Evolutionary conservation across 2,888 invertebrate species (phyloP), one percentile per base, ranked within the genome.

Genomic region (Scaptomyza reducta): DNA sequence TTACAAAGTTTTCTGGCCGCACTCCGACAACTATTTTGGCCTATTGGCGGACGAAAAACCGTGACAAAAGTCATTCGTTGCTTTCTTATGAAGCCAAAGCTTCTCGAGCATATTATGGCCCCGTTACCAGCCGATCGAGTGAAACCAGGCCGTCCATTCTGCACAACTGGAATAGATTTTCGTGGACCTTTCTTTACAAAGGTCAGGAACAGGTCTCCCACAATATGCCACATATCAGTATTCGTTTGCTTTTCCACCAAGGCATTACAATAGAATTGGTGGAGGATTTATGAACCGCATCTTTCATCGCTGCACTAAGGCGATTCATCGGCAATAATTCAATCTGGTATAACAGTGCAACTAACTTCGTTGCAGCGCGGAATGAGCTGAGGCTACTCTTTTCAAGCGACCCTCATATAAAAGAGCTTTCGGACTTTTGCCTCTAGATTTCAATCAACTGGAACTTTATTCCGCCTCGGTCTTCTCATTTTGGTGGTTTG

Each of bases 401-500:
- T 35, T 7, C 6, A 7, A 35, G 35, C 7, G 35, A 35, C 6
- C 27, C 27, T 9, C 27, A 27, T 9, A 27, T 27, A 1, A 27
- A 27, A 2, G 27, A 27, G 27, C 35, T 35, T 35, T 6, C 35
- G n/a, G n/a, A n/a, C 35, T 35, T n/a, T 14, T 35, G 35, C n/a
- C 35, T 35, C 6, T 35, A 6, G n/a, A 35, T 5, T n/a, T n/a
- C n/a, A 35, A 35, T 35, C 35, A 35, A 35, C n/a, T 35, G 35
- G 35, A n/a, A 35, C 7, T 35, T 35, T n/a, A 35, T 35, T 35
- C 35, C 35, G 35, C n/a, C 35, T 35, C n/a, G n/a, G n/a, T 35
- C 35, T 22, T 5, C 22, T 22, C 1, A 22, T 22, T 22, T 22
- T 22, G 22, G 22, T 22, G 22, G 22, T 22, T 22, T 22, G 22